phyloP scores from a whole-genome alignment of 2,888 invertebrate species.

The Sinelater perroti region DNA sequence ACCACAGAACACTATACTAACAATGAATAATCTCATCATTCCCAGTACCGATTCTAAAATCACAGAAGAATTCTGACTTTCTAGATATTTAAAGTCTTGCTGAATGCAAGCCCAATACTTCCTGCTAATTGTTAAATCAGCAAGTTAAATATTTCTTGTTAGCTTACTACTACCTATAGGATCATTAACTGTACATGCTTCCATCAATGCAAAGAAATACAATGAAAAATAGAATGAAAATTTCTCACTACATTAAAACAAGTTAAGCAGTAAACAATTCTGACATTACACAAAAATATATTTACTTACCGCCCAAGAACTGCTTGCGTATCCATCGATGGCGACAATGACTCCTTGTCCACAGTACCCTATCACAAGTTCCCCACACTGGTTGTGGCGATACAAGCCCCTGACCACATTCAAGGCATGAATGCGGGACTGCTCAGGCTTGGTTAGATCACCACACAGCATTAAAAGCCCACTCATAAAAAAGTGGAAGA shows the following conservation, averaged over 20 bases:
- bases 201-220: neutral
- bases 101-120: too few species aligned
- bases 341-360: constrained; percentile 76
- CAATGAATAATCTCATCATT: too few species aligned
- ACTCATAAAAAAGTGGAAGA: constrained; percentile 68
- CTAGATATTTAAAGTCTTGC: too few species aligned
- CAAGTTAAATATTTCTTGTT: too few species aligned
- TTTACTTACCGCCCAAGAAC: constrained; percentile 77
- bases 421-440: constrained; percentile 78
- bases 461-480: constrained; percentile 63
- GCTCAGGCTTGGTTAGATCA: constrained; percentile 52
- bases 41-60: too few species aligned
- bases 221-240: neutral
- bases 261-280: neutral
- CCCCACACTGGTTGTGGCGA: constrained; percentile 79
- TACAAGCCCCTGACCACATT: constrained; percentile 87
- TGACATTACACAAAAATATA: neutral
- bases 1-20: too few species aligned
- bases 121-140: too few species aligned
- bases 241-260: neutral
- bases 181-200: neutral
- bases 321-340: constrained; percentile 76
- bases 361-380: constrained; percentile 73
- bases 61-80: too few species aligned
- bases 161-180: too few species aligned